Evolutionary conservation across 2,888 invertebrate genomes (phyloP).

Genomic region (Ophioninae sp.): DNA sequence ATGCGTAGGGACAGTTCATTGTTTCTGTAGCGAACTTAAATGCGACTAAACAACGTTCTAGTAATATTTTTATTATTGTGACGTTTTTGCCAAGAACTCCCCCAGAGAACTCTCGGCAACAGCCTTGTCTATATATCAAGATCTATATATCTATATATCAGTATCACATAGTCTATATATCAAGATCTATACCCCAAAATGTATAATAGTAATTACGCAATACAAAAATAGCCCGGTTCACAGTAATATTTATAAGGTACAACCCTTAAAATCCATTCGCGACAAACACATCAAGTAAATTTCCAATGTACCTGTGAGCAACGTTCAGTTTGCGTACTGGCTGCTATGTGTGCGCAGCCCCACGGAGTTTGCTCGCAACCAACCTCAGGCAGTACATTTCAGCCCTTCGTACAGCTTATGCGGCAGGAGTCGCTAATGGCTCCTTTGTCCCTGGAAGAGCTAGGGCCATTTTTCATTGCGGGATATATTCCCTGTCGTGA

Average conservation of each 20-base stretch:
- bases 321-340: neutral
- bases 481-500: constrained; percentile 40
- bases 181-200: no score
- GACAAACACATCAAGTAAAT: neutral
- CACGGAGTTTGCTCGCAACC: neutral
- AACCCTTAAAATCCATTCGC: neutral
- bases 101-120: no score
- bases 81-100: no score
- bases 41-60: no score
- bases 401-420: constrained; percentile 29
- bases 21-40: no score
- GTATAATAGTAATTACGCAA: no score
- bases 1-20: no score
- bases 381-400: constrained; percentile 39
- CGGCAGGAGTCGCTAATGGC: constrained; percentile 67
- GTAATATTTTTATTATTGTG: no score
- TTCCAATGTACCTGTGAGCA: neutral
- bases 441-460: constrained; percentile 68
- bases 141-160: no score
- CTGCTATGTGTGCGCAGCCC: neutral
- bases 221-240: neutral
- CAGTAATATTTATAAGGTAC: neutral
- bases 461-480: constrained; percentile 75
- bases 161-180: no score
- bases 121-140: no score